Conservation (phyloP, 2,113 vertebrate species). For the Ophthalmolycus amberensis region DNA sequence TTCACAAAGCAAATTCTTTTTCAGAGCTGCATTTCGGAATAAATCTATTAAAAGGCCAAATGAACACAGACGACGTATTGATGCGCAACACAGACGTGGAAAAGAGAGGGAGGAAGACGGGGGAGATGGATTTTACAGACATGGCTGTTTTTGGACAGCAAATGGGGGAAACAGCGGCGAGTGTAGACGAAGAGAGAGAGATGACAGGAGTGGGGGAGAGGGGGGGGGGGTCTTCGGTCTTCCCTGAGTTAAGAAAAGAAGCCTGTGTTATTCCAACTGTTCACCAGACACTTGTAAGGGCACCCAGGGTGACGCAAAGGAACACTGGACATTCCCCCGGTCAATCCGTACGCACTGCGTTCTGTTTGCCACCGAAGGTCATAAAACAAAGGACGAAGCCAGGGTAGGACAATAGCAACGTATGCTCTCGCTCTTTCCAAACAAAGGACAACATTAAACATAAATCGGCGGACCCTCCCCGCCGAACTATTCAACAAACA, state of each 20-base stretch:
- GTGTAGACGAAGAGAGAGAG: slow-evolving; percentile 56
- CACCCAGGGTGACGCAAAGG: slow-evolving; percentile 29
- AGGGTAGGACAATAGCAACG: slow-evolving; percentile 40
- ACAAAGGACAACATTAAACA: slow-evolving; percentile 65
- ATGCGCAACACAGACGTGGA: slow-evolving; percentile 75
- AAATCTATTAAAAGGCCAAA: slow-evolving; percentile 84
- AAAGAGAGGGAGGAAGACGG: slow-evolving; percentile 43
- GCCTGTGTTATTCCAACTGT: slow-evolving; percentile 74
- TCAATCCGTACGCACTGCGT: slow-evolving; percentile 15
- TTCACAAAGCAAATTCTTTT: slow-evolving; percentile 81
- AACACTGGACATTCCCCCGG: slow-evolving; percentile 52
- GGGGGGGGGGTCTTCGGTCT: slow-evolving; percentile 16
- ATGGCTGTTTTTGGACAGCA: slow-evolving; percentile 76
- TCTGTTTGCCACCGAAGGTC: slow-evolving; percentile 11
- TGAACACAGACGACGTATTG: slow-evolving; percentile 81
- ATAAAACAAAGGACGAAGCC: slow-evolving; percentile 18
- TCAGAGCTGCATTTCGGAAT: slow-evolving; percentile 74
- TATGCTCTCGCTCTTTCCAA: background rate
- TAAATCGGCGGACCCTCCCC: slow-evolving; percentile 30
- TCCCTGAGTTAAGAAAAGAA: slow-evolving; percentile 75
- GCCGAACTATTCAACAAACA: slow-evolving; percentile 27
- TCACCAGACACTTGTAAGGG: slow-evolving; percentile 59
- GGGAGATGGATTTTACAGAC: slow-evolving; percentile 81
- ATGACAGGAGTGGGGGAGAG: slow-evolving; percentile 53
- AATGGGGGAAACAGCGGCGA: slow-evolving; percentile 68